Evolutionary conservation across 2,888 invertebrate genomes (phyloP), one percentile per base, ranked within the genome.

Genomic region (Anarsia innoxiella): DNA sequence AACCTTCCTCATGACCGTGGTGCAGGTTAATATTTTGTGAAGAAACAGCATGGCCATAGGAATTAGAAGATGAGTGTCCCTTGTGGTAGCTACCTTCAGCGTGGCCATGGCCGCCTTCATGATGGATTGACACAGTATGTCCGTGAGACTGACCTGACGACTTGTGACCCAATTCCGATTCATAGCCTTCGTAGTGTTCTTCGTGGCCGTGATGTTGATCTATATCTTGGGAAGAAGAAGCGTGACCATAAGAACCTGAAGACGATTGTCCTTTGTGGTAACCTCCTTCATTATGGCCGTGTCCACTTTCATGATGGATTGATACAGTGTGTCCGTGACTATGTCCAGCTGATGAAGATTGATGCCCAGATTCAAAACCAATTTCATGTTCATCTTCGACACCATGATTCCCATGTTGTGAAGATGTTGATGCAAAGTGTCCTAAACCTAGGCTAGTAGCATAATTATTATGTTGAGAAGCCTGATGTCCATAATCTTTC

Each of bases 221-320:
- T 28, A 66, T 41, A 35, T 46, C 68, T 39, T 73, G 71, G 1
- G 67, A 60, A 11, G 69, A 64, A 4, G 53, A 45, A 1, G 57
- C 60, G 9, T 66, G 59, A 31, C 56, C 58, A 11, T 4, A n/a
- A 3, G 13, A 13, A n/a, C 25, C 6, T 10, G 14, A 13, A 6
- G 25, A 33, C 9, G 31, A 32, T 2, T 19, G 4, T n/a, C n/a
- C n/a, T n/a, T n/a, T n/a, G n/a, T n/a, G n/a, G 8, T 26, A 26
- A 5, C 26, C 15, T 9, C n/a, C 25, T 9, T 25, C 8, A 25
- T n/a, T 25, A 9, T 26, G 10, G 2, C 11, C 26, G 11, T 26
- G 26, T 12, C 31, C 31, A 9, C 2, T 8, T 23, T 23, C 23
- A 31, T 31, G 31, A 13, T 31, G 31, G n/a, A 23, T 31, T 1